These are phyloP conservation scores for Malurus splendens DNA, from an alignment of 2,797 vertebrate species.

Conservation along the genomic window DNA sequence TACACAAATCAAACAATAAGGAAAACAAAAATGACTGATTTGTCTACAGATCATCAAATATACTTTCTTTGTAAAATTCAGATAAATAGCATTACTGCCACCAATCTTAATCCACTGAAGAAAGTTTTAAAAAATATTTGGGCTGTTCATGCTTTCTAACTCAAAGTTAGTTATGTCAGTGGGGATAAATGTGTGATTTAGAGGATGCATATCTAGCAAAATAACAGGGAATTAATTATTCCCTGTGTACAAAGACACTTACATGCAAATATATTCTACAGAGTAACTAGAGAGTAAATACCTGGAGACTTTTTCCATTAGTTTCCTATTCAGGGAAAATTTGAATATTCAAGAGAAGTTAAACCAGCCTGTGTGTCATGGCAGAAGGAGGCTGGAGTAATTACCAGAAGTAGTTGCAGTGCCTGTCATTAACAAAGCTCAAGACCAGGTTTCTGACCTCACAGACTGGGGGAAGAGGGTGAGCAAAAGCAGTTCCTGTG, in stretches of 20 bases:
- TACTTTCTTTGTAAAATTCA: background rate
- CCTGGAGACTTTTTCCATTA: background rate
- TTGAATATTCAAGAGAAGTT: background rate
- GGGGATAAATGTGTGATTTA: background rate
- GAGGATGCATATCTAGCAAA: background rate
- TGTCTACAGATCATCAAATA: background rate
- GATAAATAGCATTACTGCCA: background rate
- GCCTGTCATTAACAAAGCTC: background rate
- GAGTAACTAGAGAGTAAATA: background rate
- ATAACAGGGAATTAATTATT: background rate
- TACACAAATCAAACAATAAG: background rate
- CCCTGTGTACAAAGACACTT: background rate
- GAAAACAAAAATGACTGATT: background rate
- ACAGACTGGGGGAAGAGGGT: rapidly evolving
- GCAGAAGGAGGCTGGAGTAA: background rate
- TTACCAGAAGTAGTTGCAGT: background rate
- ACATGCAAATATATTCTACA: background rate
- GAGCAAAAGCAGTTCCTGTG: background rate
- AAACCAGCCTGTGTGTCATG: background rate
- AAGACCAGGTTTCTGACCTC: background rate
- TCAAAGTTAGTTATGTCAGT: background rate
- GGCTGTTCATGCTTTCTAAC: background rate
- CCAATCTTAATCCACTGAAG: background rate
- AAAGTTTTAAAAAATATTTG: background rate
- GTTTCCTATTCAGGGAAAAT: background rate